Evolutionary conservation across 1,140 invertebrate species (phyloP).

Genomic region (Tetragnatha versicolor): DNA sequence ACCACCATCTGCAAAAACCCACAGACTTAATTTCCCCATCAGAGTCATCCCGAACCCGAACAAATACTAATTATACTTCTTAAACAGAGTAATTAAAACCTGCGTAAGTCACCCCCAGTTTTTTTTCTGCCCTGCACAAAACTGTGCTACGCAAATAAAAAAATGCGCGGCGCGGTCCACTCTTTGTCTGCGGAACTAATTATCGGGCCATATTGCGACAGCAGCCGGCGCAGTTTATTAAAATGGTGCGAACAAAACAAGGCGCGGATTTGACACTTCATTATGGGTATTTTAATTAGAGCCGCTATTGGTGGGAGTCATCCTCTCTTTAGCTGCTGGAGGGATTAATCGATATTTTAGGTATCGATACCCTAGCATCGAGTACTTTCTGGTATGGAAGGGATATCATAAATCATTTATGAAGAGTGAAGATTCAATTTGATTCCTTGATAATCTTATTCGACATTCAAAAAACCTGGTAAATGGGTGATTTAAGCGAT

Average conservation of each 20-base stretch:
- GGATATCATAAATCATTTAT: no score
- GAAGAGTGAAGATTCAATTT: no score
- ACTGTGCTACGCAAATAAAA: not conserved
- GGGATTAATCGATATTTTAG: no score
- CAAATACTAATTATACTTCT: conserved; percentile 37
- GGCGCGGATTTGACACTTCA: conserved; percentile 46
- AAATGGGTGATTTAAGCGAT: no score
- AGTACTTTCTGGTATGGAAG: no score
- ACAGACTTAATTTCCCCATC: conserved; percentile 16
- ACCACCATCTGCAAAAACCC: not conserved
- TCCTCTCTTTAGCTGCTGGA: no score
- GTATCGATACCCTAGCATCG: no score
- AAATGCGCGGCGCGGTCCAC: no score
- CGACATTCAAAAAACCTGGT: no score
- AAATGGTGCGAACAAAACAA: conserved; percentile 46
- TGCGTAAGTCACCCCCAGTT: not conserved
- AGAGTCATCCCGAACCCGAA: conserved; percentile 8
- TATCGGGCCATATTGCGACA: not conserved
- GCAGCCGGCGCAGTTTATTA: conserved; percentile 46
- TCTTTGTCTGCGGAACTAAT: no score
- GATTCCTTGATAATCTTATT: no score
- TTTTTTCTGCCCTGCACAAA: not conserved
- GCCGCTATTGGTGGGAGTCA: no score
- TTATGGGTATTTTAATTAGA: conserved; percentile 45
- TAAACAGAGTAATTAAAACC: conserved; percentile 44